phyloP scores from a whole-genome alignment of 1,140 invertebrate genomes.

The Papilio xuthus region DNA sequence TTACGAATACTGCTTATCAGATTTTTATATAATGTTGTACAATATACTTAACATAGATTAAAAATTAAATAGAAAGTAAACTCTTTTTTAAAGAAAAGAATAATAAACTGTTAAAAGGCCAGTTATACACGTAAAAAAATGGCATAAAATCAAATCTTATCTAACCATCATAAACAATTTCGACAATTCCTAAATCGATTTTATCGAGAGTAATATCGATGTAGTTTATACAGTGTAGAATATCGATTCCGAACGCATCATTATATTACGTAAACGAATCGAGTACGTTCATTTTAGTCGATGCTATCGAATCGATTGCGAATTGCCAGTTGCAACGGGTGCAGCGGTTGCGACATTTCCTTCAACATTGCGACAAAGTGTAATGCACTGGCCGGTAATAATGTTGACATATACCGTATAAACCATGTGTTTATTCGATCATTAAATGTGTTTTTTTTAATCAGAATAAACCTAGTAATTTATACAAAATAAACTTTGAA shows the following conservation, averaged over 20 bases:
- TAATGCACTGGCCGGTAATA: slow-evolving; percentile 30
- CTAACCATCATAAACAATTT: background rate
- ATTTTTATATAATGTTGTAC: too few species aligned
- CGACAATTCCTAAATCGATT: background rate
- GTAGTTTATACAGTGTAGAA: background rate
- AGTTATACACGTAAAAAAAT: background rate
- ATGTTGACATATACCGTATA: slow-evolving; percentile 22
- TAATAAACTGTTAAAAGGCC: background rate
- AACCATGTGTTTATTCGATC: background rate
- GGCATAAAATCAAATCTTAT: background rate
- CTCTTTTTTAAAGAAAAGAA: background rate
- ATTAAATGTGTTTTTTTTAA: too few species aligned
- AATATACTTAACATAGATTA: too few species aligned
- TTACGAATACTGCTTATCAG: background rate
- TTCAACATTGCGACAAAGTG: slow-evolving; percentile 33
- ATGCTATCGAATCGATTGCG: slow-evolving; percentile 36
- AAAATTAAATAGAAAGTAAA: too few species aligned
- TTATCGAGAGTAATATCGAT: background rate
- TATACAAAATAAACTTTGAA: too few species aligned
- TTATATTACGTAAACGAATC: slow-evolving; percentile 22
- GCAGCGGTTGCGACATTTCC: slow-evolving; percentile 31
- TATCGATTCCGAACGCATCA: slow-evolving; percentile 33
- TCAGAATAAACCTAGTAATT: too few species aligned
- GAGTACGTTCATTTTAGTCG: slow-evolving; percentile 32
- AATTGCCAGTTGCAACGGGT: slow-evolving; percentile 21